Evolutionary conservation across 2,113 vertebrate species (phyloP).

Genomic region (Eleginops maclovinus): DNA sequence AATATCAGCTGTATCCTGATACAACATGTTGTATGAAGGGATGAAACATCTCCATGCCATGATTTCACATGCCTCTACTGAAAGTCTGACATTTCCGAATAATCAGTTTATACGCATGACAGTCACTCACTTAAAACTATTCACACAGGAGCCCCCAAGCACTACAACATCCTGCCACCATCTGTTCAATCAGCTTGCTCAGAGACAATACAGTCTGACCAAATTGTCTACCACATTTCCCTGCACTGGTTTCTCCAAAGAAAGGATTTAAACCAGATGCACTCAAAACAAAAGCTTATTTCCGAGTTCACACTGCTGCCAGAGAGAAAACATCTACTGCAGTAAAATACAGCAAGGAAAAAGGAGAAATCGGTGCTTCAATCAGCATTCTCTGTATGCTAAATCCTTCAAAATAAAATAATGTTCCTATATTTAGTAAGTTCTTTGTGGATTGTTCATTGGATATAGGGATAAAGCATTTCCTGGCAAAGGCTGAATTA

Average conservation of each 20-base stretch:
- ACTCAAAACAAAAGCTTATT: neutral
- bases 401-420: neutral
- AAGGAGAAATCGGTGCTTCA: neutral
- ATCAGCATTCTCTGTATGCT: neutral
- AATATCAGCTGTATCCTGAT: neutral
- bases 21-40: neutral
- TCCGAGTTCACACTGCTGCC: neutral
- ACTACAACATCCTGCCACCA: neutral
- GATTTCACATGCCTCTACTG: neutral
- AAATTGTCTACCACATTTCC: neutral
- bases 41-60: neutral
- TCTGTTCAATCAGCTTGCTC: slow-evolving; percentile 8
- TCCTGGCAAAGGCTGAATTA: slow-evolving; percentile 9
- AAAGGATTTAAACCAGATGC: neutral
- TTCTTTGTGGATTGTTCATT: slow-evolving; percentile 22
- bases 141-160: neutral
- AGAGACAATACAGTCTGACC: neutral
- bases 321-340: neutral
- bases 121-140: neutral
- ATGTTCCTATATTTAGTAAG: neutral
- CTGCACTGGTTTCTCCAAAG: neutral
- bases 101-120: neutral
- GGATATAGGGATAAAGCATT: slow-evolving; percentile 22
- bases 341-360: neutral
- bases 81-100: neutral